Percentiles rank a stretch among this genome's conserved stretches.
Conservation (phyloP, 2,113 vertebrate species). For the Rhabdomys dilectus region DNA sequence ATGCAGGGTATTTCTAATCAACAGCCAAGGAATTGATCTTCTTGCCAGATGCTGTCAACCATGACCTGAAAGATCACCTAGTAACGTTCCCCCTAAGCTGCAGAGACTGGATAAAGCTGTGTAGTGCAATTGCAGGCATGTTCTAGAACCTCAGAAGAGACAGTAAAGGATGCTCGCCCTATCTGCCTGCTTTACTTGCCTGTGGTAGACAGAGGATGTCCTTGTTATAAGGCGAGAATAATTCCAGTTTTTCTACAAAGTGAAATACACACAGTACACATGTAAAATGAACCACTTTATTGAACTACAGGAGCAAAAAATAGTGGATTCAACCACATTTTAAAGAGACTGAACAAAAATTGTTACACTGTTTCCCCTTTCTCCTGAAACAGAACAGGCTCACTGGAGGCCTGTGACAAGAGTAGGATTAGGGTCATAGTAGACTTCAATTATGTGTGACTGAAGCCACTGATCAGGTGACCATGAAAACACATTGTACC, state of each 20-base stretch:
- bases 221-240: neutral
- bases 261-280: neutral
- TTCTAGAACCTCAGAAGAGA: neutral
- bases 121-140: neutral
- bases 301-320: conserved; percentile 68
- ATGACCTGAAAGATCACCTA: neutral
- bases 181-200: neutral
- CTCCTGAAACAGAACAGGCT: neutral
- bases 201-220: neutral
- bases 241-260: neutral
- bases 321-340: conserved; percentile 57
- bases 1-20: neutral
- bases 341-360: conserved; percentile 72
- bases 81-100: neutral
- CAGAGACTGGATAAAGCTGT: neutral
- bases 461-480: conserved; percentile 32
- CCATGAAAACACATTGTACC: conserved; percentile 3
- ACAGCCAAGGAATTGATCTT: neutral
- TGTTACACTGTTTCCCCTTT: neutral
- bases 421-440: neutral
- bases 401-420: neutral
- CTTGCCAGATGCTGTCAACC: neutral
- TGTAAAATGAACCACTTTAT: conserved; percentile 78
- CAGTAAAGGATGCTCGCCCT: neutral
- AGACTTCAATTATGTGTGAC: neutral